A percentile compares a stretch with the other conserved stretches of the same genome.
Evolutionary conservation across 2,888 invertebrate genomes (phyloP).

Genomic region (Drosophila lutescens): DNA sequence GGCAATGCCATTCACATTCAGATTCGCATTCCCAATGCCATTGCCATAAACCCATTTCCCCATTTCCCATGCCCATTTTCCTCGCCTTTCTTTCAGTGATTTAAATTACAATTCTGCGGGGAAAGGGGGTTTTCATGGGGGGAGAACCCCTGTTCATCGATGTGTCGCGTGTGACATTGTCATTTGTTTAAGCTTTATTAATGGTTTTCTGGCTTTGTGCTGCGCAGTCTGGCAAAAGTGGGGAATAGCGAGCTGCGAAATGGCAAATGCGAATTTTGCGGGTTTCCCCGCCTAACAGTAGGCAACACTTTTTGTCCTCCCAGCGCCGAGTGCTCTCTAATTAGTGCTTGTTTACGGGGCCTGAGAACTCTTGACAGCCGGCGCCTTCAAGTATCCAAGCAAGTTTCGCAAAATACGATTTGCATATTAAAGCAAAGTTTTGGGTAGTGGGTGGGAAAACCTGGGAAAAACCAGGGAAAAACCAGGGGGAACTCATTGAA

Average conservation of each 20-base stretch:
- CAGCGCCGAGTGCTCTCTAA: constrained; percentile 31
- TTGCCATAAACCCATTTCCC: constrained; percentile 3
- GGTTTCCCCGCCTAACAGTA: constrained; percentile 1
- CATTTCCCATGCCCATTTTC: neutral
- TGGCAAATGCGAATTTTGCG: neutral
- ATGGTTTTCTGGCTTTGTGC: constrained; percentile 41
- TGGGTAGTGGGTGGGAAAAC: no score
- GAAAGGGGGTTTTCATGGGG: neutral
- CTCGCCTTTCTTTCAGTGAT: constrained; percentile 6
- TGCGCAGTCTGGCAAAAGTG: constrained; percentile 1
- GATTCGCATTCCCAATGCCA: constrained; percentile 7
- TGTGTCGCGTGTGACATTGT: constrained; percentile 39
- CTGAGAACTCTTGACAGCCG: constrained; percentile 44
- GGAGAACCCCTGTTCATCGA: constrained; percentile 51
- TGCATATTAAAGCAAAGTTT: constrained; percentile 35
- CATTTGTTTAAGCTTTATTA: constrained; percentile 60
- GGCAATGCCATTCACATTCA: constrained; percentile 17
- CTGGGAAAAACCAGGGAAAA: no score
- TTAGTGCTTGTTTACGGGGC: constrained; percentile 45
- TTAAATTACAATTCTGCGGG: constrained; percentile 34
- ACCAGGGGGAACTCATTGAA: constrained; percentile 23
- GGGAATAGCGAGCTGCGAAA: neutral
- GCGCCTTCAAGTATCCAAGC: constrained; percentile 56
- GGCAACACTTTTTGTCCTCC: constrained; percentile 39
- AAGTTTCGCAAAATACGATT: constrained; percentile 58